phyloP scores from a whole-genome alignment of 2,888 invertebrate genomes.

The Watsonalla cultraria region DNA sequence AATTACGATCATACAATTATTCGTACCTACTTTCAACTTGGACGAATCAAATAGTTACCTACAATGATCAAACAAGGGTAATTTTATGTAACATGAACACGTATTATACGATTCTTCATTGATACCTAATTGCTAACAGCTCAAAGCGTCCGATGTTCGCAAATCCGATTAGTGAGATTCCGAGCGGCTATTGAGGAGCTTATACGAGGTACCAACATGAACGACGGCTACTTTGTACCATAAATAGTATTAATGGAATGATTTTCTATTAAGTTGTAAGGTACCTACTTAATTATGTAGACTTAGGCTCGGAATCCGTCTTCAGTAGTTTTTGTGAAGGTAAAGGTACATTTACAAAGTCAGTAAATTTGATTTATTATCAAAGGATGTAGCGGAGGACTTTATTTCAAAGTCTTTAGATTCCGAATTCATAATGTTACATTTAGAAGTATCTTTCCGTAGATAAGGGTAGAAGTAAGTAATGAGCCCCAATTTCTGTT shows the following conservation, averaged over 20 bases:
- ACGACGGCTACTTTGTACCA: slow-evolving; percentile 21
- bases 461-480: too few species aligned
- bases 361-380: background rate
- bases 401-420: too few species aligned
- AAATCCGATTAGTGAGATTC: slow-evolving; percentile 45
- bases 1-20: too few species aligned
- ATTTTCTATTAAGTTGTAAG: background rate
- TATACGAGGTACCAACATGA: slow-evolving; percentile 22
- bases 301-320: slow-evolving; percentile 1
- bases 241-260: slow-evolving; percentile 14
- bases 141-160: slow-evolving; percentile 23
- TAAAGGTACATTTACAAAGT: background rate
- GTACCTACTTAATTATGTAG: slow-evolving; percentile 1
- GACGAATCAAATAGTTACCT: too few species aligned
- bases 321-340: slow-evolving; percentile 1
- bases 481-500: too few species aligned
- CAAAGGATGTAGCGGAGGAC: too few species aligned
- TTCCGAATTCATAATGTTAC: too few species aligned
- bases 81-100: background rate
- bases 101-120: background rate
- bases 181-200: slow-evolving; percentile 32
- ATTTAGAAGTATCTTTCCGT: too few species aligned
- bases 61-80: too few species aligned
- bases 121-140: slow-evolving; percentile 2
- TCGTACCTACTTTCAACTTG: too few species aligned